Base-by-base conservation (phyloP, 2,888 invertebrate species). In the Hyalella azteca region DNA sequence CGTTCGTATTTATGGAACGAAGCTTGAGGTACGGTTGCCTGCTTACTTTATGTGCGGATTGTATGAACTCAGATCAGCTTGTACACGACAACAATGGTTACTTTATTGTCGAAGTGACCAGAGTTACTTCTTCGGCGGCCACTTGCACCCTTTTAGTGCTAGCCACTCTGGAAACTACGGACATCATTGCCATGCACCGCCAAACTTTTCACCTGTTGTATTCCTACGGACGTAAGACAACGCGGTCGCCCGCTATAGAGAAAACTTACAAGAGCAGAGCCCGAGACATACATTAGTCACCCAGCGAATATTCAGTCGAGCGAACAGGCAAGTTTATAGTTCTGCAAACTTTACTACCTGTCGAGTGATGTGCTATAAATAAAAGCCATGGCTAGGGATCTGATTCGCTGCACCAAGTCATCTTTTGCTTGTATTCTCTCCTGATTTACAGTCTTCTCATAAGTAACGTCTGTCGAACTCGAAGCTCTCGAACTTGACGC, bases 251-350 rank as follows among this genome's bases (percentile, higher is more conserved):
- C 29, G 29, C 36, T 66, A 13, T n/a, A 66, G 66, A 36, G 29
- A 32, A 36, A 66, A 66, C 66, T 66, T 66, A 66, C 66, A 66
- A 66, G 66, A 66, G 66, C 66, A 66, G 36, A 66, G 29, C 66
- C 66, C 66, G 66, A 66, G 36, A 66, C 66, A 36, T 66, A 36
- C 66, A 66, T 66, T 66, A 66, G 66, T 66, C 66, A 36, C 66
- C 66, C 66, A 66, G 66, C 66, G 66, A 66, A 66, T 66, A 66
- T 66, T 66, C 66, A 66, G 66, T 66, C 66, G 66, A 66, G 66
- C 66, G 66, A 66, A 66, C 66, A 66, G 66, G 66, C 66, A 66
- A 66, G 66, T 66, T 66, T 66, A 66, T 66, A 66, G 66, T 66
- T 66, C 66, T 66, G 66, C 36, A 66, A 66, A 66, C 66, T 66